Base-by-base conservation (phyloP, 1,140 invertebrate species). In the Papilio glaucus region DNA sequence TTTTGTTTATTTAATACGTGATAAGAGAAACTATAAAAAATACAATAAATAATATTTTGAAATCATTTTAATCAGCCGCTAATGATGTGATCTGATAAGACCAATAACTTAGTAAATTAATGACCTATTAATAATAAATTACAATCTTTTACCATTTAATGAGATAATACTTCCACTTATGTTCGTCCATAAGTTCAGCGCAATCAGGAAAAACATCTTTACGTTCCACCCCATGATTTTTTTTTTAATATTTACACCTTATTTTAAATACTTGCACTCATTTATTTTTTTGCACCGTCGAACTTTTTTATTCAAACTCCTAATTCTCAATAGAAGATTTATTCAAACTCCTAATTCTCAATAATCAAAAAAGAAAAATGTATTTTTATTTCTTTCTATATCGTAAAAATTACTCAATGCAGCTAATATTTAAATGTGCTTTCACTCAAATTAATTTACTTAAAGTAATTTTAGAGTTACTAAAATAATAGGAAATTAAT, bases 111-210 rank as follows among this genome's bases (percentile, higher is more conserved):
- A 33, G 6, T 2, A 24, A 57, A 26, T 12, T 24, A 57, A 4
- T 24, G 0, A 26, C 18, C 15, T 24, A 57, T 18, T 26, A 4
- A 39, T 68, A 45, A 13, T 41, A 24, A 12, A 68, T 12, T 21
- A 18, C 26, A 72, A 24, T 63, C 21, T n/a, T 24, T 72, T 73
- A 73, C 72, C 72, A 29, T 73, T 73, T 39, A 73, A 70, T 39
- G 70, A 13, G 33, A 63, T 70, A 45, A 60, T 42, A 62, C 71
- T 71, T 60, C 60, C 70, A 68, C 62, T 38, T 12, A 65, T 67
- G 21, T 8, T 39, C 10, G 39, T 26, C 39, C 63, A 67, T 26
- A 67, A 41, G 12, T 67, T 42, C 37, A 41, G 15, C 15, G 29
- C 39, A 1, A 67, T n/a, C 9, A 67, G 4, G 18, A 67, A 45